Evolutionary conservation across 1,140 invertebrate species (phyloP), one percentile per base, ranked within the genome.

Genomic region (Ooceraea biroi): DNA sequence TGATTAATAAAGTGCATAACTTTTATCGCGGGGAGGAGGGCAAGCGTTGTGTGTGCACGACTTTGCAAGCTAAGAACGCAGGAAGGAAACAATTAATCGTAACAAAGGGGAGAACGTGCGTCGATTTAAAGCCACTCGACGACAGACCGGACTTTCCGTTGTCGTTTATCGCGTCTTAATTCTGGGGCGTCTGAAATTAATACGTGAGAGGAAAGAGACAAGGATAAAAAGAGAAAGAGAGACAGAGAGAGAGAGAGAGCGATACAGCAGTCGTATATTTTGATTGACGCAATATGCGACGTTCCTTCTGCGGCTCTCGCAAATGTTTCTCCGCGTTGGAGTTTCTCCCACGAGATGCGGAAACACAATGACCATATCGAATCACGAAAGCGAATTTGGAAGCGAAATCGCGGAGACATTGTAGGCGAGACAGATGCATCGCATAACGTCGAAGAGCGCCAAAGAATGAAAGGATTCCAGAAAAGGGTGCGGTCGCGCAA

Each of bases 351-450:
- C 78, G 61, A 82, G 57, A 73, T 80, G 76, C 65, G 4, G 36
- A 52, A 68, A 57, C 78, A 88, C 84, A 89, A 89, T 89, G 84
- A 80, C 73, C 63, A 61, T 58, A 58, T 65, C 86, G 84, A 85
- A 89, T 89, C 80, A 73, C 77, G 73, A 68, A 52, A 85, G n/a
- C n/a, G 84, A 85, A 88, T 89, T 88, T 85, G 57, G 77, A 80
- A 83, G 63, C 85, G 57, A 83, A 88, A 89, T 88, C 87, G 87
- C 58, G 12, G 84, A 69, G 84, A 89, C 73, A 88, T 89, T 89
- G 87, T 89, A 65, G 60, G 74, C 69, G 84, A 85, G 87, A 85
- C 88, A 89, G 88, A 89, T 89, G 88, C 88, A 71, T 89, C 82
- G 69, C 80, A 57, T 22, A 76, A 36, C 36, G 36, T 7, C 2